Evolutionary conservation across 2,888 invertebrate species (phyloP).

Genomic region (Rotaria magnacalcarata): DNA sequence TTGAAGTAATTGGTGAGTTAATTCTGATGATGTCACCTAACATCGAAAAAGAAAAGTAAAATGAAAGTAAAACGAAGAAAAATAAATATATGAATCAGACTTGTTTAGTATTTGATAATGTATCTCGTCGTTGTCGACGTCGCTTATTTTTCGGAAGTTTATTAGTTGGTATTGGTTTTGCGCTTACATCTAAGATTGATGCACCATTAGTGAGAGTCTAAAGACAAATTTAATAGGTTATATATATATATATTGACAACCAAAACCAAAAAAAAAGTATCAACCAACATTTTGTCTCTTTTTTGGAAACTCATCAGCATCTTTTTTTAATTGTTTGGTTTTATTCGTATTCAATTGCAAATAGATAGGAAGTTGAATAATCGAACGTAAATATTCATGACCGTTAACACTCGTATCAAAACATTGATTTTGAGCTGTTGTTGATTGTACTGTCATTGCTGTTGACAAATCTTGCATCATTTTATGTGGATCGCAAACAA

Average conservation of each 20-base stretch:
- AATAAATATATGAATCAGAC: background rate
- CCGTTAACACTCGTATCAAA: slow-evolving; percentile 88
- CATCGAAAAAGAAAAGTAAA: background rate
- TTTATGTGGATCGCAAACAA: slow-evolving; percentile 90
- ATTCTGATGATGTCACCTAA: slow-evolving; percentile 43
- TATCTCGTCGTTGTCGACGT: slow-evolving; percentile 16
- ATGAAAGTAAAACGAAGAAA: background rate
- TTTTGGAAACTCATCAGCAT: background rate
- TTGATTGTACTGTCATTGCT: slow-evolving; percentile 48
- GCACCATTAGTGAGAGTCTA: background rate
- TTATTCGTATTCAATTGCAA: slow-evolving; percentile 65
- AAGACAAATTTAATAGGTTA: too few species aligned
- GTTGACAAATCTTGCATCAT: slow-evolving; percentile 47
- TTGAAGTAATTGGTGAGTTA: slow-evolving; percentile 64
- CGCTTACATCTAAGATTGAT: background rate
- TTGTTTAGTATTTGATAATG: slow-evolving; percentile 3
- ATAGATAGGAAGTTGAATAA: slow-evolving; percentile 95
- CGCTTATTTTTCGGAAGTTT: background rate
- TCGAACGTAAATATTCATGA: slow-evolving; percentile 80
- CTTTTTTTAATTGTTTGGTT: slow-evolving; percentile 35
- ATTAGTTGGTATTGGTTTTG: background rate
- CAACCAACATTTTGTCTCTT: background rate
- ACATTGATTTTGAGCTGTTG: slow-evolving; percentile 36
- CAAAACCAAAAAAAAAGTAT: too few species aligned
- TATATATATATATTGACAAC: too few species aligned